A percentile compares a stretch with the other conserved stretches of the same genome.
These are phyloP conservation scores for Ploceus nigricollis DNA, from an alignment of 2,113 vertebrate genomes.

Conservation along the genomic window DNA sequence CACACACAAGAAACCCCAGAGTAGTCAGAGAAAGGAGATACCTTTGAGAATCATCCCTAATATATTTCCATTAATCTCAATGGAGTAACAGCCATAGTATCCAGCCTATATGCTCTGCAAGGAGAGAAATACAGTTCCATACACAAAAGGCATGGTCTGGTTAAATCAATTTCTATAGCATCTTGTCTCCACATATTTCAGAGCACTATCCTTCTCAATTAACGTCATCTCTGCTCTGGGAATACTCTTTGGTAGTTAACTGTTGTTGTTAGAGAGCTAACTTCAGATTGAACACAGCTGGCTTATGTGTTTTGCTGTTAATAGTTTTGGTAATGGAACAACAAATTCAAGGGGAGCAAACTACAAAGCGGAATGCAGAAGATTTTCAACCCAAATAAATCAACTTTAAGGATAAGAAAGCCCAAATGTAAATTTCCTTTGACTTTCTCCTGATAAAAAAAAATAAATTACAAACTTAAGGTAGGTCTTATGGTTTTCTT, in stretches of 20 bases:
- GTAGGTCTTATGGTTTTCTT: neutral
- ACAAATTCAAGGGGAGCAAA: neutral
- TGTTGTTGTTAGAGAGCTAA: conserved; percentile 46
- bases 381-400: conserved; percentile 32
- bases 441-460: neutral
- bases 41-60: conserved; percentile 21
- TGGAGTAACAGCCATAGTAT: neutral
- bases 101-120: neutral
- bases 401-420: conserved; percentile 12
- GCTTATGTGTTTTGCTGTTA: conserved; percentile 32
- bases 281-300: conserved; percentile 45
- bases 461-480: neutral
- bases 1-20: neutral
- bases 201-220: conserved; percentile 59
- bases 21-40: neutral
- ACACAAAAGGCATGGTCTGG: conserved; percentile 28
- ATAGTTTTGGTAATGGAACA: conserved; percentile 34
- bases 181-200: conserved; percentile 40
- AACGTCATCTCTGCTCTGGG: conserved; percentile 41
- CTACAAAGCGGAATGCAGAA: neutral
- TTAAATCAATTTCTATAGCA: conserved; percentile 55
- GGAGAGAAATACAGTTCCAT: neutral
- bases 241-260: conserved; percentile 53
- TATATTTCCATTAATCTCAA: neutral
- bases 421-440: neutral